Evolutionary conservation across 2,797 vertebrate genomes (phyloP), one percentile per base, ranked within the genome.

Genomic region (Spinus olivaceus): DNA sequence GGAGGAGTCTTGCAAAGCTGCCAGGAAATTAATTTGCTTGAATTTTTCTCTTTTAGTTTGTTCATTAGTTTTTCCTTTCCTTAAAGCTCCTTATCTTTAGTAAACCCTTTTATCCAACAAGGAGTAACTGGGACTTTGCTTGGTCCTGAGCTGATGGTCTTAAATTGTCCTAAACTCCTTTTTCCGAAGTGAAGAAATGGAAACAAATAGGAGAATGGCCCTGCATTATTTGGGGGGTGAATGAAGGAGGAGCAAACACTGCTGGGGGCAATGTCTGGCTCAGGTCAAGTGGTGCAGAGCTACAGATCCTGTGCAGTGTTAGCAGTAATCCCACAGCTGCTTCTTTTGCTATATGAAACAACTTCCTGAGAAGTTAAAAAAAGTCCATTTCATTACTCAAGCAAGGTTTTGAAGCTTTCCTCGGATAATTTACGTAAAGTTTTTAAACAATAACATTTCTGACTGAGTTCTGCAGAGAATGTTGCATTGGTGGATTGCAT

Each of bases 181-280:
- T 28, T 59, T 72, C n/a, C 63, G 84, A 22, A 51, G 7, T 24
- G 47, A 81, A 85, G 59, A 59, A 63, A 54, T 7, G 67, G 59
- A 73, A 96, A 21, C 49, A 66, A 72, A 17, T 10, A 44, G 23
- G 24, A 56, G 49, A 73, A 67, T 8, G 39, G 25, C 8, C 10
- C 27, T 94, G 59, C 20, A 50, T 44, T 81, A 89, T n/a, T 80
- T 32, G 47, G 74, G n/a, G 33, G 53, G 23, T 61, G 76, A 80
- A 42, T 12, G 41, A 87, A 87, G 60, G 67, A 81, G 49, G 22
- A 66, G 35, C 41, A 61, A 66, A 71, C 21, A 7, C 32, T 59
- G 50, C 73, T 61, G 51, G 70, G 16, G 69, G 39, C 0, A 0
- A 47, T 0, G 0, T 69, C 37, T 4, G 2, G 47, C 78, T 83